A percentile compares a stretch with the other conserved stretches of the same genome.
Conservation (phyloP, 2,888 invertebrate genomes). For the Eilema depressum region DNA sequence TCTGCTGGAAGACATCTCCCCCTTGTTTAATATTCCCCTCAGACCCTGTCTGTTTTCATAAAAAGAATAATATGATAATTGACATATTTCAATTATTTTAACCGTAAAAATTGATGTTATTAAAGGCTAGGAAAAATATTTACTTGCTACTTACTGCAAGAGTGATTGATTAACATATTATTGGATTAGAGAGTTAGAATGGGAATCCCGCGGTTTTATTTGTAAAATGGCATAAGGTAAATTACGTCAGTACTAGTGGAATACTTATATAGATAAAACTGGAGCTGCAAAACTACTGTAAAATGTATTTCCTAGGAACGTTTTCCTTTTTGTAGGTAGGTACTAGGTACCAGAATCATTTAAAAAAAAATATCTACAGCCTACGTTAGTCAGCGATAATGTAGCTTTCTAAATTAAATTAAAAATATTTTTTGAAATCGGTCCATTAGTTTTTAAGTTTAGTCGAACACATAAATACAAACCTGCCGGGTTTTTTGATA, state of each 20-base stretch:
- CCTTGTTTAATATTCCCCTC: slow-evolving; percentile 85
- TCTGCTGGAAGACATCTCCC: slow-evolving; percentile 70
- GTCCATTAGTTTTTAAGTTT: no score
- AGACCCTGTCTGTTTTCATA: slow-evolving; percentile 62
- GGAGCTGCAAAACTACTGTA: background rate
- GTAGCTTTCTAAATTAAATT: no score
- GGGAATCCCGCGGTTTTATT: slow-evolving; percentile 8
- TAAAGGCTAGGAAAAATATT: slow-evolving; percentile 61
- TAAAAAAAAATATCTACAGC: no score
- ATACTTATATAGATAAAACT: slow-evolving; percentile 1
- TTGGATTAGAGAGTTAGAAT: slow-evolving; percentile 1
- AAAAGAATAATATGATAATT: slow-evolving; percentile 71
- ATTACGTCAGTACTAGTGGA: background rate
- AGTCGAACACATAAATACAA: no score
- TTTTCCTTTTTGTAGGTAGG: background rate
- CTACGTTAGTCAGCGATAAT: no score
- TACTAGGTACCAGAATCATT: no score
- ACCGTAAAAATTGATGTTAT: slow-evolving; percentile 68
- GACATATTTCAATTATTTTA: slow-evolving; percentile 81
- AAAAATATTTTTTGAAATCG: no score
- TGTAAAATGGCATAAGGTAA: background rate
- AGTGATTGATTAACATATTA: slow-evolving; percentile 19
- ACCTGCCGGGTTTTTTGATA: no score
- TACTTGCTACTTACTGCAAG: slow-evolving; percentile 14
- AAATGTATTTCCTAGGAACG: background rate